Evolutionary conservation across 23 tunicate species (phyloP), one percentile per base, ranked within the genome.

Genomic region (Ascidia mentula): DNA sequence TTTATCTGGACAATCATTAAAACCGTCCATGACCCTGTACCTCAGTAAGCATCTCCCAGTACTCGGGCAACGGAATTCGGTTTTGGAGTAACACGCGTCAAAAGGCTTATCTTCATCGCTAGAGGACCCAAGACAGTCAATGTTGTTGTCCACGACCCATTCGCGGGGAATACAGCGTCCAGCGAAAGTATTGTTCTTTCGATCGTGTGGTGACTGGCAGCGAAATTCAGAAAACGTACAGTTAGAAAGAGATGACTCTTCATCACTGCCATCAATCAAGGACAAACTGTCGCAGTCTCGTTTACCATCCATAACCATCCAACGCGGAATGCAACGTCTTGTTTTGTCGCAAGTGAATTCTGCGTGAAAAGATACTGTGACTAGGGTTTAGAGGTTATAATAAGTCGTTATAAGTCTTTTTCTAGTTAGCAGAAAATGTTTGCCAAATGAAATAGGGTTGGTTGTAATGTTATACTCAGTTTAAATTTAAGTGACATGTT

Each of bases 1-100:
- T 13, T 70, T 76, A 69, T 84, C 65, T 9, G 32, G 6, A 73
- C 88, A 84, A 34, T 84, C 88, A 13, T 1, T n/a, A 69, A 60
- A 77, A 0, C 69, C 69, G 32, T 84, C 88, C 59, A 1, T 65
- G 20, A 84, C 88, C n/a, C 88, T 83, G 30, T 77, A 77, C 38
- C 88, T 60, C 17, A 31, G 30, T 31, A 84, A 61, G 8, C 88
- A 84, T 38, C 75, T 45, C 6, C 82, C 82, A 28, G 33, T 33
- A 31, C 75, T 31, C 6, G 13, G 40, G 40, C 88, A 84, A 2
- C 75, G 82, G 32, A 77, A 84, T 65, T 84, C 88, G 35, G 76
- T 72, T n/a, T 61, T 31, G 38, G 74, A 34, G 76, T 34, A 33
- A 38, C 88, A 84, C 12, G 32, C 17, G 0, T 0, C 0, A 0